Conservation (phyloP, 2,113 vertebrate species). For the Pantherophis guttatus region DNA sequence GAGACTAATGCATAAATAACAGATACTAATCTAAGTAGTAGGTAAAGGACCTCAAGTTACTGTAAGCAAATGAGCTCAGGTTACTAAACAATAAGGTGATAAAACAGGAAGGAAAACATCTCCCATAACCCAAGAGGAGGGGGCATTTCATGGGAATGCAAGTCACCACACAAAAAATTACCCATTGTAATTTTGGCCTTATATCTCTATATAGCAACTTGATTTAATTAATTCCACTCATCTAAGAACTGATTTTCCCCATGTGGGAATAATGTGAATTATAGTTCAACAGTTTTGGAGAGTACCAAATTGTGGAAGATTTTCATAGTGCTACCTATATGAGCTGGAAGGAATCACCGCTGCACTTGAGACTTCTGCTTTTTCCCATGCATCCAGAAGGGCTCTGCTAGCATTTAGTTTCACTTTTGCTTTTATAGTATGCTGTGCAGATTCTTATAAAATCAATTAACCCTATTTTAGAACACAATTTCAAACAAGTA, state of each 20-base stretch:
- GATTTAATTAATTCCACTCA: background rate
- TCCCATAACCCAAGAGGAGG: background rate
- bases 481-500: background rate
- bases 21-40: background rate
- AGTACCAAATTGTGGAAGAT: background rate
- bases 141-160: too few relatives aligned
- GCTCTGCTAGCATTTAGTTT: background rate
- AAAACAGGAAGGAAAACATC: background rate
- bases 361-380: background rate
- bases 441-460: background rate
- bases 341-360: too few relatives aligned
- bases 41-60: background rate
- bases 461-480: background rate
- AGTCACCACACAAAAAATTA: background rate
- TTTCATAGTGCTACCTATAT: background rate
- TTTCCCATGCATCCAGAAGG: background rate
- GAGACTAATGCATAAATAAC: background rate
- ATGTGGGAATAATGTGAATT: background rate
- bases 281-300: background rate
- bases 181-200: background rate
- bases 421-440: background rate
- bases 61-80: background rate
- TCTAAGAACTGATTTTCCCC: background rate
- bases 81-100: background rate
- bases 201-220: background rate